Percentiles rank a stretch among this genome's conserved stretches.
phyloP scores from a whole-genome alignment of 1,140 invertebrate genomes.

The Drosophila melanica region DNA sequence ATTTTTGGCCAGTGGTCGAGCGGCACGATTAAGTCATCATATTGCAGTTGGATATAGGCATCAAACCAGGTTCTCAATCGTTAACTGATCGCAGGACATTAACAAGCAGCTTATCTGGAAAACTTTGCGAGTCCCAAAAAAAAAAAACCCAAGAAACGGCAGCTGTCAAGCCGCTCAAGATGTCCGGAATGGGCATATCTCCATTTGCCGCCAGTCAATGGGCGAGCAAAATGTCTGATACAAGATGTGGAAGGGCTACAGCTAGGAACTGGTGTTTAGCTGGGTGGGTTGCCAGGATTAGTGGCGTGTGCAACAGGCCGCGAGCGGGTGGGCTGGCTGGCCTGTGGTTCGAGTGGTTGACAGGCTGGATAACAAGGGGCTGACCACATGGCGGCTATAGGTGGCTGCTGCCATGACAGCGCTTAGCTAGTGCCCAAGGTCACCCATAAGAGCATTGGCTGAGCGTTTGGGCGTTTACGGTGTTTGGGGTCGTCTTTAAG shows the following conservation, averaged over 20 bases:
- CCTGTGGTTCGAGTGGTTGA: constrained; percentile 20
- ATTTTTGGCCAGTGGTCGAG: not conserved
- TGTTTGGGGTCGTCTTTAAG: not conserved
- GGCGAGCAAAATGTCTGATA: not conserved
- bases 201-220: constrained; percentile 9
- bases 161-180: not conserved
- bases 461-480: not conserved
- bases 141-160: not conserved
- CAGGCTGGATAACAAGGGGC: constrained; percentile 31
- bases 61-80: not conserved
- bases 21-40: constrained; percentile 10
- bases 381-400: constrained; percentile 18
- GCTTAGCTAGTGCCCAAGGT: constrained; percentile 75
- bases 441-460: constrained; percentile 24
- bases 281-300: constrained; percentile 35
- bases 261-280: constrained; percentile 6
- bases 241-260: constrained; percentile 22
- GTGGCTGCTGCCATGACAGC: constrained; percentile 68
- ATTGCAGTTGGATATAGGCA: not conserved
- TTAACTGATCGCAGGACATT: constrained; percentile 1
- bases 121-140: not conserved
- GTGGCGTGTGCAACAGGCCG: constrained; percentile 42
- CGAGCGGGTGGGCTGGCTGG: not conserved
- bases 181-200: constrained; percentile 1
- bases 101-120: constrained; percentile 1